Evolutionary conservation across 2,888 invertebrate genomes (phyloP), one percentile per base, ranked within the genome.

Genomic region (Rhagonycha lutea): DNA sequence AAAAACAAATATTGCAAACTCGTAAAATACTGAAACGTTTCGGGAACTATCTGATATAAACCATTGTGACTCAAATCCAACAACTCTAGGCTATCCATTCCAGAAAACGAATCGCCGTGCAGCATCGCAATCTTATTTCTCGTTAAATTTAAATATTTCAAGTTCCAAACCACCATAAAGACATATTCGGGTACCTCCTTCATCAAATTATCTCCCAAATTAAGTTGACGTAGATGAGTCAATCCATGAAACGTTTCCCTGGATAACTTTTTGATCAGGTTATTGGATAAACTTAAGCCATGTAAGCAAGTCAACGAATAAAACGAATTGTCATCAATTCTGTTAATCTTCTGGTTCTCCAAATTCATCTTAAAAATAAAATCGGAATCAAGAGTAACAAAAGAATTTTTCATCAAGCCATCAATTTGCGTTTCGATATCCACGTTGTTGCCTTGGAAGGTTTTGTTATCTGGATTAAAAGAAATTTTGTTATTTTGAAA

Each of bases 291-390:
- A 24, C 83, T 79, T 24, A 87, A 76, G 11, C 77, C 68, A 5
- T 79, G 76, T 11, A 86, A 71, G 73, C 87, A 87, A 63, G 68
- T 77, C 47, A 87, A 74, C 14, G 80, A 77, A 14, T 75, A 61
- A 72, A 87, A 86, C 4, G 85, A 81, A 3, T 82, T 84, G 11
- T 81, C 78, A 8, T 83, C 81, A n/a, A 87, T 78, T 28, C 28
- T 62, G 4, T 70, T 28, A 12, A 86, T 82, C 14, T 78, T 63
- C 76, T 85, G 84, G 14, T 80, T 74, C 23, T 78, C 80, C 23
- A 86, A 74, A 10, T 74, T 79, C 23, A 86, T 23, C 71, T 82
- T 80, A 14, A 80, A 68, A 68, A 85, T 82, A 69, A 81, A 79
- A 12, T 82, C 72, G 0, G 85, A 85, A 32, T 83, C 83, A 29